Conservation (phyloP, 1,140 invertebrate species). For the honey bee (Apis mellifera) region Amel_HAv3.1 CM009936.2:7689001-7689500, state of each 20-base stretch:
- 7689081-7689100: constrained; percentile 72
- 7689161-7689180: constrained; percentile 77
- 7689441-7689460: constrained; percentile 74
- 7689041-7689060: constrained; percentile 78
- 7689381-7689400: constrained; percentile 70
- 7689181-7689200: constrained; percentile 74
- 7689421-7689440: constrained; percentile 69
- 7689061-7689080: constrained; percentile 73
- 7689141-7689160: constrained; percentile 76
- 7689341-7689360: constrained; percentile 75
- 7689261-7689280: constrained; percentile 64
- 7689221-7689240: constrained; percentile 70
- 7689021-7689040: constrained; percentile 75
- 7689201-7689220: constrained; percentile 71
- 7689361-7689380: constrained; percentile 59
- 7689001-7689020: neutral
- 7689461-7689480: constrained; percentile 74
- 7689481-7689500: constrained; percentile 73
- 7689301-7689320: constrained; percentile 71
- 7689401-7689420: constrained; percentile 78
- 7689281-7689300: constrained; percentile 68
- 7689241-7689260: constrained; percentile 73
- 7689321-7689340: constrained; percentile 75
- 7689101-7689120: constrained; percentile 78
- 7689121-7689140: constrained; percentile 77